Percentiles rank a stretch among this genome's conserved stretches.
phyloP scores from a whole-genome alignment of 2,888 invertebrate genomes.

The Yponomeuta cagnagella region DNA sequence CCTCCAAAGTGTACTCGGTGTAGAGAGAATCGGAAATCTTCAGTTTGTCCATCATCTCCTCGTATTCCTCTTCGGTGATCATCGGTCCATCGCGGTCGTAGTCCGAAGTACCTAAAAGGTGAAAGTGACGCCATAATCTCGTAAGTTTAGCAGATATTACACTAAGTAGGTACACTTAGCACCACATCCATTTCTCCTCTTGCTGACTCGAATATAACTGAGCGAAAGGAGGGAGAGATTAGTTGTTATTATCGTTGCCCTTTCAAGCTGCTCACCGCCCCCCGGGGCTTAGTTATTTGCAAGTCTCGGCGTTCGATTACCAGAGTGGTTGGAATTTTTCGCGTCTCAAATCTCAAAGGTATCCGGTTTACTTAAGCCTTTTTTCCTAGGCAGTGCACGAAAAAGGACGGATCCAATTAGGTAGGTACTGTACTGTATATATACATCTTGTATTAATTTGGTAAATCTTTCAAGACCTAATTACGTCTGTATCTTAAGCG shows the following conservation, averaged over 20 bases:
- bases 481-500: neutral
- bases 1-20: conserved; percentile 85
- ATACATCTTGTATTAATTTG: neutral
- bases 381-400: neutral
- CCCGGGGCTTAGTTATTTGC: neutral
- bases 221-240: neutral
- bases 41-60: conserved; percentile 81
- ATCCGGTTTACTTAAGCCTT: neutral
- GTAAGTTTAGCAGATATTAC: too few species aligned
- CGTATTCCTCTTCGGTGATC: conserved; percentile 76
- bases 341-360: neutral
- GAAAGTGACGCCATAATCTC: neutral
- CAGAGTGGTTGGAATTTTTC: neutral
- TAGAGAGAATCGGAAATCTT: conserved; percentile 82
- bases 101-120: conserved; percentile 54
- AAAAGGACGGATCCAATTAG: neutral
- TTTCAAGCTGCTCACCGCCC: neutral
- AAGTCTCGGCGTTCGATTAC: neutral
- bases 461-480: neutral
- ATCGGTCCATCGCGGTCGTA: conserved; percentile 57
- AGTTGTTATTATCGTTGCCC: neutral
- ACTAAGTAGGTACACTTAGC: too few species aligned
- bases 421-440: neutral
- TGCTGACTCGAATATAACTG: neutral
- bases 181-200: too few species aligned